phyloP scores from a whole-genome alignment of 1,140 invertebrate genomes.

The Ceratitis capitata region DNA sequence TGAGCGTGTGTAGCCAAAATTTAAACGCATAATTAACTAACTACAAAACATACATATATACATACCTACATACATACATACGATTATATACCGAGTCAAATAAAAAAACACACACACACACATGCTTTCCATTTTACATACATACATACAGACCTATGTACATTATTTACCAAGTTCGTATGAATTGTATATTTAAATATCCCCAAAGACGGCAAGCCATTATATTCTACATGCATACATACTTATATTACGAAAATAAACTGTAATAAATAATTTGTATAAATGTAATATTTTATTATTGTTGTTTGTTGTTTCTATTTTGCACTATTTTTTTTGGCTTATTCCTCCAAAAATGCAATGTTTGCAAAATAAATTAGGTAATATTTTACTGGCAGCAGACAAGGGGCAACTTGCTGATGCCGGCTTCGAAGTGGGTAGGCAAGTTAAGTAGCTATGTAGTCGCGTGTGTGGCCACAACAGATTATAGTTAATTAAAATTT shows the following conservation, averaged over 20 bases:
- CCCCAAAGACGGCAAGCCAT: not conserved
- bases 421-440: not conserved
- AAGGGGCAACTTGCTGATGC: not conserved
- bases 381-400: not conserved
- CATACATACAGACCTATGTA: not conserved
- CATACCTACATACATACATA: too few relatives aligned
- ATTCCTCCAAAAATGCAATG: not conserved
- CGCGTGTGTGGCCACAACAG: too few relatives aligned
- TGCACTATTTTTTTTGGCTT: too few relatives aligned
- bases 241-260: not conserved
- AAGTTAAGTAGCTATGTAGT: too few relatives aligned
- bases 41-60: not conserved
- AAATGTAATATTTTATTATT: conserved; percentile 23
- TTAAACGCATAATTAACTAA: conserved; percentile 15
- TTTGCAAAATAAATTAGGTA: conserved; percentile 5
- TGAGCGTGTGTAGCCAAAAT: not conserved
- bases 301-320: not conserved
- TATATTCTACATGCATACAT: too few relatives aligned
- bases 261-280: conserved; percentile 32
- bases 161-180: not conserved
- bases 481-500: too few relatives aligned
- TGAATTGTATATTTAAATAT: not conserved
- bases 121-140: not conserved
- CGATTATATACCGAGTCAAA: not conserved
- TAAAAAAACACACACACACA: not conserved